phyloP scores from a whole-genome alignment of 1,140 invertebrate genomes.

The Psix sp. region DNA sequence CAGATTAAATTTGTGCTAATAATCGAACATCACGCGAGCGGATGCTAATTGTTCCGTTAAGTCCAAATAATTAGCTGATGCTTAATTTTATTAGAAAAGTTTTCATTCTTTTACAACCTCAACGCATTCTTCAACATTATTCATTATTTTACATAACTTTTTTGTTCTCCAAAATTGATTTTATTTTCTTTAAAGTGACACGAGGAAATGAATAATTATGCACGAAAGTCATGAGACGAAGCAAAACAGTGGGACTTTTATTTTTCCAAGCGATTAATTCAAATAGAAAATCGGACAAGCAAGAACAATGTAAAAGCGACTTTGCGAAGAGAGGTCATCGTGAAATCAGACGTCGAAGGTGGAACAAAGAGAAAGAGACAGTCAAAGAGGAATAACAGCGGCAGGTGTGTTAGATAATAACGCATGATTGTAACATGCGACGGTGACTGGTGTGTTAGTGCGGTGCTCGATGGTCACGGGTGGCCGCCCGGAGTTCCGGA shows the following conservation, averaged over 20 bases:
- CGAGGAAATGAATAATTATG: too few relatives aligned
- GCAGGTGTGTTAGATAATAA: slow-evolving; percentile 67
- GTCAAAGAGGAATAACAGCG: slow-evolving; percentile 22
- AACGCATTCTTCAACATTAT: too few relatives aligned
- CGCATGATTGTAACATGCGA: slow-evolving; percentile 35
- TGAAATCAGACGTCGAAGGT: neutral
- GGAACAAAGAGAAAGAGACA: slow-evolving; percentile 8
- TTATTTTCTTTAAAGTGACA: too few relatives aligned
- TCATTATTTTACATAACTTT: too few relatives aligned
- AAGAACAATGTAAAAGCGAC: slow-evolving; percentile 42
- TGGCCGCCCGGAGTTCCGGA: slow-evolving; percentile 75
- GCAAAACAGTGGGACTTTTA: too few relatives aligned
- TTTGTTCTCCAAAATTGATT: too few relatives aligned
- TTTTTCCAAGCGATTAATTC: too few relatives aligned
- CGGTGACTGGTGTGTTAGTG: slow-evolving; percentile 64
- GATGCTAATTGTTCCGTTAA: slow-evolving; percentile 56
- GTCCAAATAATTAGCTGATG: slow-evolving; percentile 46
- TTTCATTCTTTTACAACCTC: too few relatives aligned
- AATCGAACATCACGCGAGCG: slow-evolving; percentile 46
- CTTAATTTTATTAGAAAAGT: slow-evolving; percentile 20
- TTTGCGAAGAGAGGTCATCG: slow-evolving; percentile 17
- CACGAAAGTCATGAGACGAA: too few relatives aligned
- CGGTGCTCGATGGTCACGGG: slow-evolving; percentile 71
- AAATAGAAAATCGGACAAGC: slow-evolving; percentile 21
- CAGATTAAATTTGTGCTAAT: slow-evolving; percentile 50